Conservation (phyloP, 1,140 invertebrate genomes). For the Apis dorsata region DNA sequence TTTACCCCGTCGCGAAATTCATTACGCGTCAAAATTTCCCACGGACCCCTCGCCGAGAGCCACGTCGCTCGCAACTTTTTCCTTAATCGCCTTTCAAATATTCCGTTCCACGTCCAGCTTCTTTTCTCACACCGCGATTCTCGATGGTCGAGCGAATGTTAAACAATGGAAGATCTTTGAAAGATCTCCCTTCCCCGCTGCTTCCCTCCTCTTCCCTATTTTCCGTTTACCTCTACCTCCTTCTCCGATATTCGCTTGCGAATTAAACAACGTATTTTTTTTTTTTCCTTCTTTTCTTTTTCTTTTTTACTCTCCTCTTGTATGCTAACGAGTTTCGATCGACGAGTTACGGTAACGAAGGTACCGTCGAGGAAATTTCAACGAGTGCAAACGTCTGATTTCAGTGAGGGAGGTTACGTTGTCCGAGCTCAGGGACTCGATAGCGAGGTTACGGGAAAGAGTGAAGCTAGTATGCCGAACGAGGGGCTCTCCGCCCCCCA, state of each 20-base stretch:
- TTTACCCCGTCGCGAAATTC: slow-evolving; percentile 40
- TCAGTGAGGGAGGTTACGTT: slow-evolving; percentile 78
- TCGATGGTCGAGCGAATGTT: not conserved
- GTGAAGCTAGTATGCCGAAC: slow-evolving; percentile 86
- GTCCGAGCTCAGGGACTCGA: slow-evolving; percentile 79
- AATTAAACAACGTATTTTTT: too few species aligned
- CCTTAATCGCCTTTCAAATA: slow-evolving; percentile 7
- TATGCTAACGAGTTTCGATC: too few species aligned
- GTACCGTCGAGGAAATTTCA: not conserved
- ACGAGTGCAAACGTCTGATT: slow-evolving; percentile 62
- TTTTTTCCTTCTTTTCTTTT: too few species aligned
- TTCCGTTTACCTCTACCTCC: too few species aligned
- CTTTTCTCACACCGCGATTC: not conserved
- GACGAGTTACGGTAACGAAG: not conserved
- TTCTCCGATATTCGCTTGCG: too few species aligned
- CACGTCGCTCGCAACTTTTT: slow-evolving; percentile 4
- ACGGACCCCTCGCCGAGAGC: not conserved
- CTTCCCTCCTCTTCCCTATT: too few species aligned
- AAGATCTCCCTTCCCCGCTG: not conserved
- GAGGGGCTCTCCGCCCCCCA: slow-evolving; percentile 85
- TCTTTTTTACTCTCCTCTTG: too few species aligned
- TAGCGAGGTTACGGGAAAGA: slow-evolving; percentile 79
- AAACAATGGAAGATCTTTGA: not conserved
- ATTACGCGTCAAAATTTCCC: slow-evolving; percentile 18
- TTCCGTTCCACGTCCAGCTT: not conserved